These are phyloP conservation scores for Imbricaverruca yamaguchii DNA, from an alignment of 2,888 invertebrate species.

Conservation along the genomic window DNA sequence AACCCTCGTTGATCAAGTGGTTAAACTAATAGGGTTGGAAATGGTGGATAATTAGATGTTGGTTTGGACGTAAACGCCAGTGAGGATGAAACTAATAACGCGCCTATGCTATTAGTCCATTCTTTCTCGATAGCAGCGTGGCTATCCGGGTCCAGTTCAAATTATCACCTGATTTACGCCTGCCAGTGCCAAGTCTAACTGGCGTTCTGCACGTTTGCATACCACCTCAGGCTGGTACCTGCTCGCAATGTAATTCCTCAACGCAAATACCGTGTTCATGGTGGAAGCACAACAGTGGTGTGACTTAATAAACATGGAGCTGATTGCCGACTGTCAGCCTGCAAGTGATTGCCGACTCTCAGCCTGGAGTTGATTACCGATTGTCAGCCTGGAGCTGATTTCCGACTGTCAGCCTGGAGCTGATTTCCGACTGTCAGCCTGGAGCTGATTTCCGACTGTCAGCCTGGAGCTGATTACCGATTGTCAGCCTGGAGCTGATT, in stretches of 20 bases:
- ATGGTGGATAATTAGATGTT: slow-evolving; percentile 20
- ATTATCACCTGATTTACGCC: neutral
- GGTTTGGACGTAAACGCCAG: slow-evolving; percentile 10
- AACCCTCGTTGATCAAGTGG: slow-evolving; percentile 20
- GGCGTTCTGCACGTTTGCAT: slow-evolving; percentile 15
- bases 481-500: no score
- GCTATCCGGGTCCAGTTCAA: neutral
- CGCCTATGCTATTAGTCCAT: slow-evolving; percentile 11
- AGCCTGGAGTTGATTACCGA: no score
- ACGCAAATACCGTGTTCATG: slow-evolving; percentile 1
- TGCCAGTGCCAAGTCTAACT: neutral
- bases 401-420: no score
- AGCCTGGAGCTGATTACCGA: no score
- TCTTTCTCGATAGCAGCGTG: slow-evolving; percentile 1
- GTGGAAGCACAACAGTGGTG: neutral
- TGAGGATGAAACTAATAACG: slow-evolving; percentile 19
- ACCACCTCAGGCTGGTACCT: neutral
- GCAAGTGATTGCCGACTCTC: no score
- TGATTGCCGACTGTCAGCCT: neutral
- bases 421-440: no score
- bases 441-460: no score
- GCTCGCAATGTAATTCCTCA: neutral
- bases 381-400: no score
- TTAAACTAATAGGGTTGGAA: slow-evolving; percentile 19
- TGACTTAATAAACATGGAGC: neutral